Percentiles rank a stretch among this genome's conserved stretches.
These are phyloP conservation scores for Ametastegia equiseti DNA, from an alignment of 2,888 invertebrate species.

Conservation along the genomic window DNA sequence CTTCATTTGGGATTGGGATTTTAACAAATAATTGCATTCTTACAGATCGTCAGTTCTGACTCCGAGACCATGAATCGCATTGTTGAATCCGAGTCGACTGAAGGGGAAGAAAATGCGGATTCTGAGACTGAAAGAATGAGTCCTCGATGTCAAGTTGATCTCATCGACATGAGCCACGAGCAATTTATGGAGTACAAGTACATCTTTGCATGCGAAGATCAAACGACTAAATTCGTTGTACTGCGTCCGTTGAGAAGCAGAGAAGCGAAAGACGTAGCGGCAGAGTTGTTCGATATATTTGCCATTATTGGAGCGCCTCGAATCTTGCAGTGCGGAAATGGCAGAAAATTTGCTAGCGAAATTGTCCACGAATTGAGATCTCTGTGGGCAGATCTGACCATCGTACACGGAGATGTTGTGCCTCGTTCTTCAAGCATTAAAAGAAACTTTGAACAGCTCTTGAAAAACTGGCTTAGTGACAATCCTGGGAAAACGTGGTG, in stretches of 20 bases:
- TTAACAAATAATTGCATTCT: background rate
- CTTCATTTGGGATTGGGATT: background rate
- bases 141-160: constrained; percentile 62
- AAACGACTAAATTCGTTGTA: constrained; percentile 63
- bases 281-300: constrained; percentile 62
- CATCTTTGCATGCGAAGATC: constrained; percentile 66
- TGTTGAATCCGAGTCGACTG: background rate
- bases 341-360: constrained; percentile 61
- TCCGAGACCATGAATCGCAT: constrained; percentile 1
- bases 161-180: constrained; percentile 62
- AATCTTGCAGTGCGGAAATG: constrained; percentile 65
- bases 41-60: background rate
- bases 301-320: constrained; percentile 66
- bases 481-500: constrained; percentile 63
- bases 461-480: constrained; percentile 60
- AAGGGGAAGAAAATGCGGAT: background rate
- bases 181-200: constrained; percentile 55
- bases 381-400: constrained; percentile 60
- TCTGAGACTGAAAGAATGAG: background rate
- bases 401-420: constrained; percentile 60
- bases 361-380: constrained; percentile 61
- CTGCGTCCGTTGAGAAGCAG: constrained; percentile 59
- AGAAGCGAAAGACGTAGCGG: constrained; percentile 59
- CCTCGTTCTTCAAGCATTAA: background rate
- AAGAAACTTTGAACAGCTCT: constrained; percentile 60